A percentile compares a stretch with the other conserved stretches of the same genome.
Conservation (phyloP, 1,140 invertebrate genomes). For the Thrips palmi region DNA sequence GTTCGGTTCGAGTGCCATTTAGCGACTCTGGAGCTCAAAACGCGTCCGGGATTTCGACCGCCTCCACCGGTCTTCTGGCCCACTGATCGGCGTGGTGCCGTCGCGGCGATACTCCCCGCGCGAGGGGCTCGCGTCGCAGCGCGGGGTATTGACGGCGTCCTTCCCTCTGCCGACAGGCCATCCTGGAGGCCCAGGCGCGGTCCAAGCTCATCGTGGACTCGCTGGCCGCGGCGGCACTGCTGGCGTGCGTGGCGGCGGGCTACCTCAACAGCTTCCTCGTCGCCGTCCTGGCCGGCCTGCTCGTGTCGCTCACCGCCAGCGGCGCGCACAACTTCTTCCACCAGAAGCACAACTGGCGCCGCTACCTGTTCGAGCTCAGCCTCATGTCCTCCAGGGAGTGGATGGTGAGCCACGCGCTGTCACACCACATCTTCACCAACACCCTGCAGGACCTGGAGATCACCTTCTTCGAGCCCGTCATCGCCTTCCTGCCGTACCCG, state of each 20-base stretch:
- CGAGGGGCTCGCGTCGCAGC: too few species aligned
- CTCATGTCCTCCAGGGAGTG: constrained; percentile 47
- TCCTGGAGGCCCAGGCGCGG: too few species aligned
- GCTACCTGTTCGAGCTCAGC: constrained; percentile 58
- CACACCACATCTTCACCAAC: constrained; percentile 66
- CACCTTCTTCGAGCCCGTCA: constrained; percentile 42
- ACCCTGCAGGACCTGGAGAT: constrained; percentile 60
- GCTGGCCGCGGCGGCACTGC: constrained; percentile 26
- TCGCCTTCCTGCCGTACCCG: constrained; percentile 40
- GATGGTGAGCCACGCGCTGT: constrained; percentile 55
- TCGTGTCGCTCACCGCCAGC: constrained; percentile 34
- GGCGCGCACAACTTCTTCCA: constrained; percentile 70
- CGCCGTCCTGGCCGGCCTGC: constrained; percentile 29
- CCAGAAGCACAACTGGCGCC: constrained; percentile 56
- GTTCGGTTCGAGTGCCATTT: too few species aligned
- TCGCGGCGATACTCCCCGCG: too few species aligned
- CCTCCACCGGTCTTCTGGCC: too few species aligned
- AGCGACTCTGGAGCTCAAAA: too few species aligned
- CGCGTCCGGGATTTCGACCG: too few species aligned
- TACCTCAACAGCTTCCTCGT: constrained; percentile 23
- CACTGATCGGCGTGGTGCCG: too few species aligned
- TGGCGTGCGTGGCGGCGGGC: constrained; percentile 30
- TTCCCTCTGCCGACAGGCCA: too few species aligned
- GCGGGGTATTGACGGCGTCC: too few species aligned
- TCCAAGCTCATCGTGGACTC: constrained; percentile 24